Base-by-base conservation (phyloP, 2,113 vertebrate genomes). In the Gallinago media region DNA sequence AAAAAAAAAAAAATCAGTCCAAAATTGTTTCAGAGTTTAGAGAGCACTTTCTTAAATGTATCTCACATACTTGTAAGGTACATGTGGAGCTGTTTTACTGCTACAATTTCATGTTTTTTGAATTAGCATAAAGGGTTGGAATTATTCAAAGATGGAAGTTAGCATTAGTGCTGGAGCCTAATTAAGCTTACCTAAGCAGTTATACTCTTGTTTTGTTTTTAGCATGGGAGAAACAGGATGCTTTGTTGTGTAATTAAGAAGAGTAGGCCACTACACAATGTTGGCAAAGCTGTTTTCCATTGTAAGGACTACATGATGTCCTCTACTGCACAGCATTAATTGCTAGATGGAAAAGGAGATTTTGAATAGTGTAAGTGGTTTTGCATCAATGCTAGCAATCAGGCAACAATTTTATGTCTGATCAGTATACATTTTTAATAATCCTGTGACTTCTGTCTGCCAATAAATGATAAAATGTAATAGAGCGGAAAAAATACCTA, bases 381-480 rank as follows among this genome's bases (percentile, higher is more conserved):
- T 97, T 97, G 63, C 94, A 97, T 97, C 89, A 62, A 95, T 97
- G 95, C 62, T 93, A 97, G 76, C 93, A 97, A 94, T 95, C 96
- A 97, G 94, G 47, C 88, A 97, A 96, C 78, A 95, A 92, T 97
- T 97, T 97, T 95, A 70, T 95, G 96, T 92, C 83, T 97, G 97
- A 96, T 85, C 91, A 96, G 78, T 95, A 96, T 96, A 94, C 89
- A 97, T 97, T 98, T 98, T 98, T 98, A 98, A 97, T 97, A 97
- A 94, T 97, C 81, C 67, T 94, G 61, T 61, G 89, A 96, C 84
- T 95, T 85, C 88, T 88, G 59, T 94, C 70, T 98, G 87, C 95
- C 94, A 94, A 95, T 96, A 97, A 97, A 97, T 63, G 23, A 94
- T 95, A 96, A 94, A 68, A 91, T 92, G 55, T 87, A 97, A 96